Conservation (phyloP, 2,888 invertebrate species). For the Notodonta dromedarius region DNA sequence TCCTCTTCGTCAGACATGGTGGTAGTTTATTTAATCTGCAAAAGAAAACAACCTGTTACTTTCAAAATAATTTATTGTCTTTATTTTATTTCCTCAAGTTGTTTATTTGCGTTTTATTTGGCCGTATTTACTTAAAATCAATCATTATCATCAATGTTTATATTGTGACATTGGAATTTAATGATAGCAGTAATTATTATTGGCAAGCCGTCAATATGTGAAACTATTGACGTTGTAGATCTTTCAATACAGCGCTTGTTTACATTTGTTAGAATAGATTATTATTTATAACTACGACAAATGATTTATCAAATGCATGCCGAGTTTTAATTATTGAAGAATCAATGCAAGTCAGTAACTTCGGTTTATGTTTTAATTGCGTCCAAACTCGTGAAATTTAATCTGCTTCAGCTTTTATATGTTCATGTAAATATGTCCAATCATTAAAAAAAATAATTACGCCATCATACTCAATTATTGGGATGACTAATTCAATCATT, state of each 20-base stretch:
- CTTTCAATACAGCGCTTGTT: conserved; percentile 30
- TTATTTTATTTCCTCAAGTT: not conserved
- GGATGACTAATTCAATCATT: too few relatives aligned
- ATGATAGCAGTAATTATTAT: conserved; percentile 11
- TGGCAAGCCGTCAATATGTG: conserved; percentile 34
- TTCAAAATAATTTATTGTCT: conserved; percentile 3
- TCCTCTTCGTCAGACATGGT: conserved; percentile 98
- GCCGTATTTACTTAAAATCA: not conserved
- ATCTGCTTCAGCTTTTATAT: not conserved
- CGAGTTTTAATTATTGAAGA: not conserved
- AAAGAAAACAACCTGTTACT: conserved; percentile 43
- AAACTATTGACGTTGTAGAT: conserved; percentile 29
- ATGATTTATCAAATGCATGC: not conserved
- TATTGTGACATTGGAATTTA: not conserved
- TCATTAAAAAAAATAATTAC: too few relatives aligned
- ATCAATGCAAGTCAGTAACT: not conserved
- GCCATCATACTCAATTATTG: too few relatives aligned
- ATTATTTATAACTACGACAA: not conserved
- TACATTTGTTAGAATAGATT: conserved; percentile 33
- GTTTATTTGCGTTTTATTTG: not conserved
- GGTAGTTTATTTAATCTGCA: conserved; percentile 81
- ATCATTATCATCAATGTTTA: not conserved
- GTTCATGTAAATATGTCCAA: too few relatives aligned
- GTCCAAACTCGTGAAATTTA: not conserved
- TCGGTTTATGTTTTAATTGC: not conserved